Evolutionary conservation across 2,113 vertebrate species (phyloP).

Genomic region (Orthonyx spaldingii): DNA sequence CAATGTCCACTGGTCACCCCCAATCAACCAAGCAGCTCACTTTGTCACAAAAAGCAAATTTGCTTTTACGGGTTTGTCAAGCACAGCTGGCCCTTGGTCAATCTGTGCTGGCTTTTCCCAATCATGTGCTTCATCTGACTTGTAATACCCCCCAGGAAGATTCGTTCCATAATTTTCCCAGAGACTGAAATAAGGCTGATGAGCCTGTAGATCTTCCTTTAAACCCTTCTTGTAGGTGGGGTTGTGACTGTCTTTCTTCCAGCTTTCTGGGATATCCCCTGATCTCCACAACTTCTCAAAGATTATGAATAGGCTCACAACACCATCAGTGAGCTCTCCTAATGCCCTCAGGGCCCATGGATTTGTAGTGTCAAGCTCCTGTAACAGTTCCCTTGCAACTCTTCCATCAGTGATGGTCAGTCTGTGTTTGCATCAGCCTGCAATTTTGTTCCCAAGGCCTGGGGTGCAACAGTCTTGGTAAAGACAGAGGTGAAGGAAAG

Average conservation of each 20-base stretch:
- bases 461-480: background rate
- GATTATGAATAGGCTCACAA: background rate
- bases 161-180: background rate
- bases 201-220: background rate
- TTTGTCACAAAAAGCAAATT: background rate
- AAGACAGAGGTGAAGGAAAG: background rate
- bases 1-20: rapidly evolving
- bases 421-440: background rate
- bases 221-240: background rate
- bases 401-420: background rate
- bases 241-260: background rate
- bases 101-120: background rate
- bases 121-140: background rate
- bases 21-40: background rate
- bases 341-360: background rate
- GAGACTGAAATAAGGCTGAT: background rate
- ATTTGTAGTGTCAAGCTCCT: background rate
- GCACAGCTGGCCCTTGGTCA: background rate
- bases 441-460: background rate
- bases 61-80: background rate
- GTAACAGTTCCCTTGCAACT: background rate
- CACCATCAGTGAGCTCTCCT: background rate
- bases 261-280: background rate
- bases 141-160: background rate
- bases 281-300: background rate